Conservation (phyloP, 2,113 vertebrate genomes). For the Tetrax tetrax region DNA sequence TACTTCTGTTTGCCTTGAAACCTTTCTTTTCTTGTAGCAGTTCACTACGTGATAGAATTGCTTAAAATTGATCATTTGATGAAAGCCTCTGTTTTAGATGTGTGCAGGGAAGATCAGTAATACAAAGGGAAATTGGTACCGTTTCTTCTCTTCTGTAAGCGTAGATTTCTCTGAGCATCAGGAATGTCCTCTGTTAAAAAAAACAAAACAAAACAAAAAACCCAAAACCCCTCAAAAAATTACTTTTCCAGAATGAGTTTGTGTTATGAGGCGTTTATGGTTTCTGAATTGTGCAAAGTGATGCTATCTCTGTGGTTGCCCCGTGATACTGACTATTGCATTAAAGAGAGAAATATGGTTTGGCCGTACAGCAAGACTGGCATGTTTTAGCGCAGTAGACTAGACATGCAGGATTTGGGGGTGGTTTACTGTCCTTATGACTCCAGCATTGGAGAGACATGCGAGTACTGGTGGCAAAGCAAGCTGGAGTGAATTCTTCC, state of each 20-base stretch:
- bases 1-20: neutral
- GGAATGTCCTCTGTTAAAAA: neutral
- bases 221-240: neutral
- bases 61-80: neutral
- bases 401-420: rapidly evolving
- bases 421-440: neutral
- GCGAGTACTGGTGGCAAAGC: neutral
- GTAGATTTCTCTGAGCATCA: neutral
- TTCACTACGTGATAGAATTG: neutral
- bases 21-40: neutral
- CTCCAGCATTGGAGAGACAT: neutral
- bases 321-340: no score
- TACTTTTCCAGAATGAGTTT: neutral
- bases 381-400: neutral
- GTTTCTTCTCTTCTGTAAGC: neutral
- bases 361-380: neutral
- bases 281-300: neutral
- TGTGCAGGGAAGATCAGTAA: neutral
- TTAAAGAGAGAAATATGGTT: neutral
- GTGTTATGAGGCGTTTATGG: neutral
- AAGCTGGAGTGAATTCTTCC: neutral
- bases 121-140: rapidly evolving
- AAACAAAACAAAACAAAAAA: no score
- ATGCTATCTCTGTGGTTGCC: neutral
- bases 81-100: neutral